Conservation (phyloP, 2,797 vertebrate genomes). For the Pangasius sanitwongsei region DNA sequence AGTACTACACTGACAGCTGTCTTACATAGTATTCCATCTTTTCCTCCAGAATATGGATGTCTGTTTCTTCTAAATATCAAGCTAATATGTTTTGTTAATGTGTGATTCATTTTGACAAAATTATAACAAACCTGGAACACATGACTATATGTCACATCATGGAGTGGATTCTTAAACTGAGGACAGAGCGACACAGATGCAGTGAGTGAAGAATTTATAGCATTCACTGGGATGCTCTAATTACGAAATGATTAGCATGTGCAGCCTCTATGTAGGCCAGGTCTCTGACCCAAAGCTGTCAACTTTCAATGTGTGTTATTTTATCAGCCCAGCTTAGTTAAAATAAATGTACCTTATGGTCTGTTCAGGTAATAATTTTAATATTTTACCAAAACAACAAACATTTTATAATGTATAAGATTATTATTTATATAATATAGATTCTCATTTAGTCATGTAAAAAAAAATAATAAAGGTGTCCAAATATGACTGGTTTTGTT, state of each 20-base stretch:
- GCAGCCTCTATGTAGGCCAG: conserved; percentile 41
- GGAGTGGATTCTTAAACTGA: background rate
- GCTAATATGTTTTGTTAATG: background rate
- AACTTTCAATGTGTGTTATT: conserved; percentile 19
- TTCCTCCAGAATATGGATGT: background rate
- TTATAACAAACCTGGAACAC: background rate
- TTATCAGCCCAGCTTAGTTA: conserved; percentile 8
- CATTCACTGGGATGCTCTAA: conserved; percentile 38
- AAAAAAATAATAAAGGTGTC: no score
- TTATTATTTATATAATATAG: background rate
- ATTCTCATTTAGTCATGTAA: background rate
- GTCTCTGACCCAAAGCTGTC: conserved; percentile 42
- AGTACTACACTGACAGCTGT: background rate
- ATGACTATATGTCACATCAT: background rate
- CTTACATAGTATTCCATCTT: background rate
- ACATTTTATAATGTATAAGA: background rate
- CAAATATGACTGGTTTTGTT: background rate
- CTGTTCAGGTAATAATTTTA: background rate
- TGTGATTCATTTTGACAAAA: background rate
- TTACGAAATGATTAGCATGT: conserved; percentile 46
- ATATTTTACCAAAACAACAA: background rate
- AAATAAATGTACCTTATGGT: background rate
- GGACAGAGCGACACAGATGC: conserved; percentile 10
- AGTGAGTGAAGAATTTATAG: conserved; percentile 26
- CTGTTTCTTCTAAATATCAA: background rate